phyloP scores from a whole-genome alignment of 2,888 invertebrate genomes.

The Drosophila peninsularis region DNA sequence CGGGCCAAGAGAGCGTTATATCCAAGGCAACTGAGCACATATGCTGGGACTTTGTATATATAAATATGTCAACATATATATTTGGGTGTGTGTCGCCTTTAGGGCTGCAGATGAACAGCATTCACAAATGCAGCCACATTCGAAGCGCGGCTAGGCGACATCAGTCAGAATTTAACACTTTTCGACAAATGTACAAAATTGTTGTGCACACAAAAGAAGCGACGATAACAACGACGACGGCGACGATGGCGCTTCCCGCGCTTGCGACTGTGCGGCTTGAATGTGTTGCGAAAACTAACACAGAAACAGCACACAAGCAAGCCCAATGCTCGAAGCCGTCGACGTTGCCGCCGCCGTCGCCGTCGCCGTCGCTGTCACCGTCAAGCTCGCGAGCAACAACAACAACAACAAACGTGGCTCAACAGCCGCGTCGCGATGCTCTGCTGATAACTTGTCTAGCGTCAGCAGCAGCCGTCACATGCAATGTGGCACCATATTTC shows the following conservation, averaged over 20 bases:
- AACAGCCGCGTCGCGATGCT: constrained; percentile 39
- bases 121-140: constrained; percentile 34
- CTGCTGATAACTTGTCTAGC: constrained; percentile 43
- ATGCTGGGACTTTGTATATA: not conserved
- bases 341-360: constrained; percentile 31
- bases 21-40: constrained; percentile 24
- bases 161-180: constrained; percentile 30
- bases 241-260: constrained; percentile 12
- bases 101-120: not conserved
- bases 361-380: constrained; percentile 34
- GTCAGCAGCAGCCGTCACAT: constrained; percentile 12
- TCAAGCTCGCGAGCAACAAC: constrained; percentile 35
- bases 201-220: constrained; percentile 40
- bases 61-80: constrained; percentile 1
- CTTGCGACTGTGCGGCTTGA: constrained; percentile 71
- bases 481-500: constrained; percentile 30
- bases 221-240: constrained; percentile 17
- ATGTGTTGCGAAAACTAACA: constrained; percentile 78
- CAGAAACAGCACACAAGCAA: constrained; percentile 56
- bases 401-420: constrained; percentile 61
- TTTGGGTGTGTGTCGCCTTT: not conserved
- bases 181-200: constrained; percentile 4
- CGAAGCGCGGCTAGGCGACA: constrained; percentile 3
- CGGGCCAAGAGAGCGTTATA: constrained; percentile 39
- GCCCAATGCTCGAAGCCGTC: constrained; percentile 50